These are phyloP conservation scores for Danionella dracula DNA, from an alignment of 2,797 vertebrate species.

Conservation along the genomic window DNA sequence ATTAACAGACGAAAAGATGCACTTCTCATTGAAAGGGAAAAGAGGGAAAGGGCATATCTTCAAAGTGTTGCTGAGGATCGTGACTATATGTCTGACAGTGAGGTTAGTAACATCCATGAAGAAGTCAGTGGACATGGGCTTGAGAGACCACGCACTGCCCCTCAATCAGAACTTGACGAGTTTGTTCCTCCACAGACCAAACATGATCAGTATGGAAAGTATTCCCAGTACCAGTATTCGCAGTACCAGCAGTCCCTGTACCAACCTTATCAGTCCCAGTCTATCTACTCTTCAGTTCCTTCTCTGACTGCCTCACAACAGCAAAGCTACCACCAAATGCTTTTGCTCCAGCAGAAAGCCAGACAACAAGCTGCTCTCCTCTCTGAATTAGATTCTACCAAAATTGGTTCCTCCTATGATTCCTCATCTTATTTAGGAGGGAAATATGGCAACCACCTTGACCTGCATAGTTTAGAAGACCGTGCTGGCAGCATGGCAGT, in stretches of 20 bases:
- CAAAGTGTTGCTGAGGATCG: constrained; percentile 97
- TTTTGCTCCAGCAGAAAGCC: constrained; percentile 89
- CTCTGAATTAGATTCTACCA: constrained; percentile 83
- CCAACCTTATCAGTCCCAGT: constrained; percentile 89
- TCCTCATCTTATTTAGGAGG: constrained; percentile 77
- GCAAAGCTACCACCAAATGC: constrained; percentile 86
- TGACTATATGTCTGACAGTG: constrained; percentile 99
- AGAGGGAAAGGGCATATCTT: constrained; percentile 93
- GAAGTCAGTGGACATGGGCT: constrained; percentile 73
- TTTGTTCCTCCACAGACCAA: constrained; percentile 92
- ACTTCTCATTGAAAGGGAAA: constrained; percentile 91
- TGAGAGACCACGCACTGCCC: constrained; percentile 91
- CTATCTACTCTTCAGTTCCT: constrained; percentile 91
- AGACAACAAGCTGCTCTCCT: constrained; percentile 87
- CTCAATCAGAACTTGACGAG: constrained; percentile 88
- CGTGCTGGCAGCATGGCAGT: constrained; percentile 79
- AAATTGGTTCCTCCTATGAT: constrained; percentile 85
- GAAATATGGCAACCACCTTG: constrained; percentile 85
- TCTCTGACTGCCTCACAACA: constrained; percentile 86
- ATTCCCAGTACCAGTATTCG: constrained; percentile 87
- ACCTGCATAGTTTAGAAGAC: constrained; percentile 88
- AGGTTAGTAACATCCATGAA: constrained; percentile 89
- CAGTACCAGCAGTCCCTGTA: constrained; percentile 85
- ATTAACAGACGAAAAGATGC: constrained; percentile 96
- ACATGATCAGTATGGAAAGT: constrained; percentile 86